Base-by-base conservation (phyloP, 2,888 invertebrate species). In the Euplexia lucipara region DNA sequence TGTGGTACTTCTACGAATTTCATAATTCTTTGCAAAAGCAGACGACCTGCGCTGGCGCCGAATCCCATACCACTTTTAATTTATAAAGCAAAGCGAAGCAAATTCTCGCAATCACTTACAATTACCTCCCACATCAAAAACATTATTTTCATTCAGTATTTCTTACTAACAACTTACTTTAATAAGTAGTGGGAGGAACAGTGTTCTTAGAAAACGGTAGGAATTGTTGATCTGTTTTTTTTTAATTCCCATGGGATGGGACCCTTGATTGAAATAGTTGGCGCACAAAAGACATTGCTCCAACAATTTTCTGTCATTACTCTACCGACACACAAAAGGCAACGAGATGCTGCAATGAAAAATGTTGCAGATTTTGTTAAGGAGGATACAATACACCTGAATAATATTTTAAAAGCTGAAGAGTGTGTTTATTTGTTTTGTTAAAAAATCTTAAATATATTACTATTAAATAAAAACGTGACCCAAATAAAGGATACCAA, bases 271-370 rank as follows among this genome's bases (percentile, higher is more conserved):
- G 92, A 84, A 88, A 90, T 90, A 91, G 90, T 91, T 90, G 81
- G 82, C 77, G 75, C 75, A 90, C 90, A 91, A 91, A 89, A 86
- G 84, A 87, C 37, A 30, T 78, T 80, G 67, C 77, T 78, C 84
- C 83, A 85, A 87, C 90, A 91, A 92, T 92, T 90, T 92, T 88
- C 90, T 88, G 89, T 91, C 90, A 92, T 92, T 91, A 92, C 85
- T 82, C 81, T 81, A 80, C 72, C 75, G 77, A 82, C 39, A 86
- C 75, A 92, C 91, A 92, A 91, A 91, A 88, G 90, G 82, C 81
- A 79, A 82, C 75, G 83, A 84, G 85, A 81, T 71, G 75, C 63
- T 65, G 79, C 77, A 83, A 85, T 88, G 83, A 84, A 84, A 85
- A 81, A 75, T 75, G 75, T 79, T 71, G 82, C 83, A 78, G 79